Conservation (phyloP, 2,113 vertebrate genomes). For the Elachura formosa region DNA sequence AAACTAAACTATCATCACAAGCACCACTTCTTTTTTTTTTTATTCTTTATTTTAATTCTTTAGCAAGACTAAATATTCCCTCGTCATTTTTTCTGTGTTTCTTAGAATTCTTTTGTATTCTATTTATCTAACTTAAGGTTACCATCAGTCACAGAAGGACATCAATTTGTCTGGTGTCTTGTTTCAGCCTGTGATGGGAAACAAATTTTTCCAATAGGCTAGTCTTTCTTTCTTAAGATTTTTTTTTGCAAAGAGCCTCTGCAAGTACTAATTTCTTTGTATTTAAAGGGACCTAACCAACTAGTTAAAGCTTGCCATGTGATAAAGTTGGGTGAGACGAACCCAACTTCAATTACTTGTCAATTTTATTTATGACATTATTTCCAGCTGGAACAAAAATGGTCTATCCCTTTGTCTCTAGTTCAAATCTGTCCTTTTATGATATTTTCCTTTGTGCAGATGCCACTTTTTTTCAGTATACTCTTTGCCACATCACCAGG, state of each 20-base stretch:
- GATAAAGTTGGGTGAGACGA: background rate
- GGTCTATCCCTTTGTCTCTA: background rate
- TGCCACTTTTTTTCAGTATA: background rate
- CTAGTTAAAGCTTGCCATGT: background rate
- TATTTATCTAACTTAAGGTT: background rate
- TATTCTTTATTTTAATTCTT: background rate
- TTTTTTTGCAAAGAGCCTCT: background rate
- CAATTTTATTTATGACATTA: background rate
- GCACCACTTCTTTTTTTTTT: too few relatives aligned
- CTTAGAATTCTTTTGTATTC: background rate
- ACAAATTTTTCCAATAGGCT: background rate
- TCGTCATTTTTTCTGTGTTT: background rate
- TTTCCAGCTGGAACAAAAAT: background rate
- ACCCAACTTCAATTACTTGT: background rate
- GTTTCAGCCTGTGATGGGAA: background rate
- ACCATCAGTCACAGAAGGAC: background rate
- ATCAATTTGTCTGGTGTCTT: background rate
- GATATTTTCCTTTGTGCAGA: background rate
- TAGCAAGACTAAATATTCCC: background rate
- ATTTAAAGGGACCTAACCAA: background rate
- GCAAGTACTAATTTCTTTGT: background rate
- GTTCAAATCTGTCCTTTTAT: background rate
- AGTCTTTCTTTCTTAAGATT: background rate
- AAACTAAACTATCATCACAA: background rate
- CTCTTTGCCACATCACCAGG: background rate